Evolutionary conservation across 1,140 invertebrate species (phyloP).

Genomic region (Drosophila leontia): DNA sequence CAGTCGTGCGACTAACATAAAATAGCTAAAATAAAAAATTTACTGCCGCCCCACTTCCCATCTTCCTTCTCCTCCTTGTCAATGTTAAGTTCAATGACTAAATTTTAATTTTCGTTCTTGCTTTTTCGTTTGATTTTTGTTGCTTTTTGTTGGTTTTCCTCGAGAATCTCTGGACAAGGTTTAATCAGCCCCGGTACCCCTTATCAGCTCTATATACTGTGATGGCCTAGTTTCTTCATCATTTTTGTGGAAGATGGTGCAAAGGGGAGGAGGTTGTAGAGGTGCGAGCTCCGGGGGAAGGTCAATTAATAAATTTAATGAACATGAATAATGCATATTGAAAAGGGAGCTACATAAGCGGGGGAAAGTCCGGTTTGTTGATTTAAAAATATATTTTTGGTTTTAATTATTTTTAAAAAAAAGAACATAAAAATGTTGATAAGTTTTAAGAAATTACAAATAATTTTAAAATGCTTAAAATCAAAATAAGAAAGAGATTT

Average conservation of each 20-base stretch:
- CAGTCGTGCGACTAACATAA: constrained; percentile 41
- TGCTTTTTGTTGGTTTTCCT: constrained; percentile 44
- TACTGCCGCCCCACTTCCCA: constrained; percentile 17
- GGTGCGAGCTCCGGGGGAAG: constrained; percentile 18
- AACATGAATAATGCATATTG: constrained; percentile 35
- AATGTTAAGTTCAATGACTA: constrained; percentile 78
- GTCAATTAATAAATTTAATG: constrained; percentile 44
- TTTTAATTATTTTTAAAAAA: not conserved
- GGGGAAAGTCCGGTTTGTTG: constrained; percentile 37
- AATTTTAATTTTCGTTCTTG: constrained; percentile 48
- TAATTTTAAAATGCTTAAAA: not conserved
- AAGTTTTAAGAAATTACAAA: no score
- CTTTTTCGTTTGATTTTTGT: constrained; percentile 36
- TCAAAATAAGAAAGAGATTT: not conserved
- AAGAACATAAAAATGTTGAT: not conserved
- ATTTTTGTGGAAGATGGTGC: constrained; percentile 35
- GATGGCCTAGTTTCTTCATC: constrained; percentile 69
- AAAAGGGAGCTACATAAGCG: constrained; percentile 11
- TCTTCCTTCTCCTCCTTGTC: constrained; percentile 11
- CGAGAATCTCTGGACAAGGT: constrained; percentile 48
- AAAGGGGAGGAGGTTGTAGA: constrained; percentile 10
- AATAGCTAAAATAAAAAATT: constrained; percentile 6
- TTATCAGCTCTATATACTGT: constrained; percentile 61
- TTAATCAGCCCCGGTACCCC: constrained; percentile 58
- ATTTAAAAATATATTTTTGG: not conserved